Base-by-base conservation (phyloP, 2,888 invertebrate species). In the Xestia rhomboidea region DNA sequence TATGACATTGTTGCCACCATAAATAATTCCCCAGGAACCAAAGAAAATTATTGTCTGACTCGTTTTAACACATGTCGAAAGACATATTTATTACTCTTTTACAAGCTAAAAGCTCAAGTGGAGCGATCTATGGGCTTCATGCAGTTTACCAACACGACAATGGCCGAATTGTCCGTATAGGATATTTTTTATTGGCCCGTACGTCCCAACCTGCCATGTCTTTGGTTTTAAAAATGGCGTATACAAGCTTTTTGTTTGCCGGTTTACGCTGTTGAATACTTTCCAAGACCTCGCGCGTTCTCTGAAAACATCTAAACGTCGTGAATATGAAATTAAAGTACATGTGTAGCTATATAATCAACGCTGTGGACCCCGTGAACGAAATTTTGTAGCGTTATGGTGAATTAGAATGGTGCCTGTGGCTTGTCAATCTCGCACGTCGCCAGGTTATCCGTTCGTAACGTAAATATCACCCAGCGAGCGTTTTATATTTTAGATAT, bases 201-300 rank as follows among this genome's bases (percentile, higher is more conserved):
- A 95, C 95, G 95, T 94, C 94, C 93, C 94, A 94, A 95, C 95
- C 96, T 96, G 96, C 96, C 96, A 96, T 96, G 97, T 97, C 97
- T 97, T 96, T 95, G 96, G 96, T 97, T 97, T 97, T 97, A 97
- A 97, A 97, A 97, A 97, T 97, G 97, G 97, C 97, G 97, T 97
- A 97, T 97, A 97, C 97, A 97, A 97, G 97, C 97, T 97, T 97
- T 97, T 97, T 97, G 97, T 97, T 97, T 96, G 97, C 97, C 97
- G 97, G 97, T 96, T 95, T 96, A 96, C 94, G 95, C 94, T 95
- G 94, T 95, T 96, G 95, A 97, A 95, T 93, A 93, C 93, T 95
- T 95, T 95, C 92, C 93, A 92, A 94, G 93, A 94, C 94, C 94
- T 93, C 92, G 94, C 93, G 93, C 93, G 92, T 93, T 87, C 92